Conservation (phyloP, 2,797 vertebrate species). For the Euphonia xanthogaster region DNA sequence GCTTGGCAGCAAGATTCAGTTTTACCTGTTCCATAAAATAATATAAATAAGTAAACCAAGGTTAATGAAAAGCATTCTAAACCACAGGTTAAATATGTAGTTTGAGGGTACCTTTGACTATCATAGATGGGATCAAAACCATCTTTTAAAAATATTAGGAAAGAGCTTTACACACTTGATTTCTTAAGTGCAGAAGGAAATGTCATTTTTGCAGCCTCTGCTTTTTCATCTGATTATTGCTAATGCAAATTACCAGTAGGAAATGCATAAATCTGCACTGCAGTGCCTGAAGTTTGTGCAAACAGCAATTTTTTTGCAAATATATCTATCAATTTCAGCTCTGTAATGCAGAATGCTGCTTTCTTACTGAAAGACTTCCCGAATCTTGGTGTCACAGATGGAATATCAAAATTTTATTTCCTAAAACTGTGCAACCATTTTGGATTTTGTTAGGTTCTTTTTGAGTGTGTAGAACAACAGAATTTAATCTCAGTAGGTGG, state of each 20-base stretch:
- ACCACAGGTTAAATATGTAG: background rate
- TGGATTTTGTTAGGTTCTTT: background rate
- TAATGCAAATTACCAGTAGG: slow-evolving; percentile 7
- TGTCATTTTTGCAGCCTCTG: background rate
- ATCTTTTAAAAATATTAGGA: background rate
- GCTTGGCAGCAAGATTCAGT: background rate
- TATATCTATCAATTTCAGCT: background rate
- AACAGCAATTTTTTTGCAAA: background rate
- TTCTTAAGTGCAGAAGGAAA: background rate
- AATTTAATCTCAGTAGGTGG: background rate
- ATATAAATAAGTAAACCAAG: background rate
- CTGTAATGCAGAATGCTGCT: background rate
- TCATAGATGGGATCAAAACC: background rate
- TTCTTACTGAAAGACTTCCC: background rate
- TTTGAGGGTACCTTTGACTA: background rate
- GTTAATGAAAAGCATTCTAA: background rate
- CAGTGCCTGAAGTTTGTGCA: background rate
- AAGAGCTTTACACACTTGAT: background rate
- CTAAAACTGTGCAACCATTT: background rate
- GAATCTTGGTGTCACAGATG: background rate
- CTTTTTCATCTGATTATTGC: slow-evolving; percentile 39
- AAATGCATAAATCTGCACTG: slow-evolving; percentile 19
- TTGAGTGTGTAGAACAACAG: background rate
- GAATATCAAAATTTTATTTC: background rate
- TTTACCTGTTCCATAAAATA: background rate